A percentile compares a stretch with the other conserved stretches of the same genome.
Conservation (phyloP, 2,888 invertebrate genomes). For the Cheilosia impressa region DNA sequence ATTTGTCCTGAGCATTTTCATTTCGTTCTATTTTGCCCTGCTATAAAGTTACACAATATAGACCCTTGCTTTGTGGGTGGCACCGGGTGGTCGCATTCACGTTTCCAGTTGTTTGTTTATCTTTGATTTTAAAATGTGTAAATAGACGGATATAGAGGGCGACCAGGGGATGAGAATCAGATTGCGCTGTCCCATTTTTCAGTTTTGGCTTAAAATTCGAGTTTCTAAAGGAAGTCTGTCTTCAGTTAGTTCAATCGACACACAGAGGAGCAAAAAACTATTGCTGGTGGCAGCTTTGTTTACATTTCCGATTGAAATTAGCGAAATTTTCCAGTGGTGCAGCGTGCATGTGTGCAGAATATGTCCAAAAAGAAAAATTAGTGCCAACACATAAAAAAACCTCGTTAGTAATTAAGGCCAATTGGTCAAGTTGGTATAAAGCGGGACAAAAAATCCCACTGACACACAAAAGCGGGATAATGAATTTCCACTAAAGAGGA, state of each 20-base stretch:
- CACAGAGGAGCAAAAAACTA: conserved; percentile 2
- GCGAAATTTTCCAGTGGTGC: conserved; percentile 23
- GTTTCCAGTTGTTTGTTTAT: conserved; percentile 63
- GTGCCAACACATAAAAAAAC: conserved; percentile 2
- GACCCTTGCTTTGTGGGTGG: conserved; percentile 44
- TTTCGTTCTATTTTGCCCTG: conserved; percentile 23
- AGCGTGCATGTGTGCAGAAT: conserved; percentile 50
- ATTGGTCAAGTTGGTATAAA: conserved; percentile 50
- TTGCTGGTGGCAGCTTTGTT: conserved; percentile 40
- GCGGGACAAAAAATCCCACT: conserved; percentile 25
- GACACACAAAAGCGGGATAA: conserved; percentile 44
- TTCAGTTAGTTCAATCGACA: conserved; percentile 29
- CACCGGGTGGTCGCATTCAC: conserved; percentile 44
- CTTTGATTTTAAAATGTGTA: conserved; percentile 71
- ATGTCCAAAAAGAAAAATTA: conserved; percentile 16
- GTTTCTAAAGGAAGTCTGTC: conserved; percentile 39
- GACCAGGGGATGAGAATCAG: conserved; percentile 33
- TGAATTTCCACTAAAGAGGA: conserved; percentile 24
- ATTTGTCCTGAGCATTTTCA: conserved; percentile 55
- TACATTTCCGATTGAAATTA: conserved; percentile 56
- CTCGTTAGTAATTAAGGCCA: conserved; percentile 65
- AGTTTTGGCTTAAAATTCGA: conserved; percentile 51
- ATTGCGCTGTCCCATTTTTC: conserved; percentile 64
- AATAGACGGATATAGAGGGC: conserved; percentile 29
- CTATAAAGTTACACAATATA: conserved; percentile 27